Evolutionary conservation across 1,140 invertebrate genomes (phyloP), one percentile per base, ranked within the genome.

Genomic region (Ceratosolen solmsi): DNA sequence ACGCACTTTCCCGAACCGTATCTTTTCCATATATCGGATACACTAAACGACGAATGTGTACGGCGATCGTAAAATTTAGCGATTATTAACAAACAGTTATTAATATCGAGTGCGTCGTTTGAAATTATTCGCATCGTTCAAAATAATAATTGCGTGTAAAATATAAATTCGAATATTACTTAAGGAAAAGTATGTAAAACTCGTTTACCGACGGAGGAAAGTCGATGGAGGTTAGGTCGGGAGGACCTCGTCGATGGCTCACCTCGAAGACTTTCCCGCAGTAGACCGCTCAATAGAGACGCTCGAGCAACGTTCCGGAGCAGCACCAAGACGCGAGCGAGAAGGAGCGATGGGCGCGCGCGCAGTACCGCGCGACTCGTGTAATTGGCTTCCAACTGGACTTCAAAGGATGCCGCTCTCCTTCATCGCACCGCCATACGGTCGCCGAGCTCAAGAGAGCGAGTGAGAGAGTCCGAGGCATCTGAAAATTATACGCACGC

Each of bases 301-400:
- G 84, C 84, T 83, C 84, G 83, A 60, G 73, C 41, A 54, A 82
- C 79, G 76, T 63, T n/a, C 76, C 73, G 49, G 75, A 15, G 83
- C 82, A 74, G 72, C 58, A 60, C 78, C 82, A 70, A 63, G 65
- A 46, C 7, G 84, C 7, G 85, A 86, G 82, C 76, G 82, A 81
- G 63, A 76, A 83, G 73, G 78, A 79, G 78, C 41, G 82, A 84
- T 51, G 60, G 5, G 41, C 83, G 84, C 86, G 86, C 86, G 86
- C 90, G 90, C 90, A 89, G 89, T 89, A 89, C 89, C 91, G 89
- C 90, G 91, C 91, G 91, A 91, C 90, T 91, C 90, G 90, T 91
- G 90, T 92, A 92, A 92, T 92, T 92, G 90, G 91, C 90, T 91
- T 90, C 91, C 91, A 91, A 92, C 90, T 91, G 90, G 91, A 91